These are phyloP conservation scores for Saimiri boliviensis DNA, from an alignment of 2,113 vertebrate species.

Conservation along the genomic window DNA sequence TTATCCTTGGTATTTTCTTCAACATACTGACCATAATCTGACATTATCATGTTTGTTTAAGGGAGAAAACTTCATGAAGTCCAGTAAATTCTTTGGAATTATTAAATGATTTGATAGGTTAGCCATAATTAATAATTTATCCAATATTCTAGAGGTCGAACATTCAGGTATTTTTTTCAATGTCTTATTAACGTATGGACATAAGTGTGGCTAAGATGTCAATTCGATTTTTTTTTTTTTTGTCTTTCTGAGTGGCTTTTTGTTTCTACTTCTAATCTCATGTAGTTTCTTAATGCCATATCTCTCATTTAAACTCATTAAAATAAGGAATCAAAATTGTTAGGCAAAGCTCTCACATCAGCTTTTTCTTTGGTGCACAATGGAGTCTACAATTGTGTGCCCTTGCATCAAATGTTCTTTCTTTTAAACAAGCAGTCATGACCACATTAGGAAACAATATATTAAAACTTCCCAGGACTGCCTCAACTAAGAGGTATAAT, in stretches of 20 bases:
- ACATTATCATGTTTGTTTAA: not conserved
- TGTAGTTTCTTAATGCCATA: not conserved
- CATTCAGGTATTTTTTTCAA: not conserved
- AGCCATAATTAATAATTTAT: not conserved
- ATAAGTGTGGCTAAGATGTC: not conserved
- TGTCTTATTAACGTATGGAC: not conserved
- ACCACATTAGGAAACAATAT: not conserved
- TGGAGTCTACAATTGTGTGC: not conserved
- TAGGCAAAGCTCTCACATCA: not conserved
- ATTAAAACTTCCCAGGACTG: not conserved
- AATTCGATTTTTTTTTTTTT: not conserved
- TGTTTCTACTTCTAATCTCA: not conserved
- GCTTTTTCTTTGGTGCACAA: not conserved
- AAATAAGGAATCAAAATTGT: not conserved
- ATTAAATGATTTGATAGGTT: not conserved
- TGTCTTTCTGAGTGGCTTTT: not conserved
- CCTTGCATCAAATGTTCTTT: not conserved
- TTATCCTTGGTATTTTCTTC: not conserved
- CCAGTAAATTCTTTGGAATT: not conserved
- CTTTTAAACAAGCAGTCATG: not conserved
- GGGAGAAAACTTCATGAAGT: not conserved
- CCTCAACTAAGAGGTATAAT: not conserved
- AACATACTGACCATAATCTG: not conserved
- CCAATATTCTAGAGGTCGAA: not conserved
- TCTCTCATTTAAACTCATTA: not conserved